A percentile compares a stretch with the other conserved stretches of the same genome.
phyloP scores from a whole-genome alignment of 2,113 vertebrate genomes.

The Thermophis baileyi region DNA sequence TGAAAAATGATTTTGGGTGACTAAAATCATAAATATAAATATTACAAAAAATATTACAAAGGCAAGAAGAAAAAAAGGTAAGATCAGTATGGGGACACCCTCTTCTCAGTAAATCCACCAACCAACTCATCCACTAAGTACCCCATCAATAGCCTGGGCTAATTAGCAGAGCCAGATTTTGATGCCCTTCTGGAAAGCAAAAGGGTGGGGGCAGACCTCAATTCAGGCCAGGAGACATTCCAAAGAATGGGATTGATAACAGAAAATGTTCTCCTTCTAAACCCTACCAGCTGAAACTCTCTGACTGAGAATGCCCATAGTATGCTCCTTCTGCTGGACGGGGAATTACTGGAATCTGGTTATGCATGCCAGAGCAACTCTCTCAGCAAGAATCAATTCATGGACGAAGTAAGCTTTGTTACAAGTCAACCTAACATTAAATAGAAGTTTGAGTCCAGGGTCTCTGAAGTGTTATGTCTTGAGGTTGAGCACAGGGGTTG shows the following conservation, averaged over 20 bases:
- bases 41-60: no score
- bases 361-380: background rate
- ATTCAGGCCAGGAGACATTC: background rate
- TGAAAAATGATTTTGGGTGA: no score
- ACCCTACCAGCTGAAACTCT: background rate
- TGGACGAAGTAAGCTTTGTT: background rate
- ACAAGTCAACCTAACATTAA: background rate
- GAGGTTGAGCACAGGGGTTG: background rate
- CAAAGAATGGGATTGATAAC: background rate
- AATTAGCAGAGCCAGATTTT: no score
- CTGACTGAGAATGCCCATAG: background rate
- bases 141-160: no score
- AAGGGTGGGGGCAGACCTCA: background rate
- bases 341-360: background rate
- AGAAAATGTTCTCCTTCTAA: background rate
- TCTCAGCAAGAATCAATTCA: background rate
- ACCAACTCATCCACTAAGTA: no score
- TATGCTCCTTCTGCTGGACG: background rate
- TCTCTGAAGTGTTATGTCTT: background rate
- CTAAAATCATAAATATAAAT: no score
- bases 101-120: no score
- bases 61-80: no score
- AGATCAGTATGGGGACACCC: no score
- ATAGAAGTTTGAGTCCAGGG: background rate
- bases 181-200: no score